These are phyloP conservation scores for Cynodonichthys magdalenae DNA, from an alignment of 2,797 vertebrate genomes.

Conservation along the genomic window DNA sequence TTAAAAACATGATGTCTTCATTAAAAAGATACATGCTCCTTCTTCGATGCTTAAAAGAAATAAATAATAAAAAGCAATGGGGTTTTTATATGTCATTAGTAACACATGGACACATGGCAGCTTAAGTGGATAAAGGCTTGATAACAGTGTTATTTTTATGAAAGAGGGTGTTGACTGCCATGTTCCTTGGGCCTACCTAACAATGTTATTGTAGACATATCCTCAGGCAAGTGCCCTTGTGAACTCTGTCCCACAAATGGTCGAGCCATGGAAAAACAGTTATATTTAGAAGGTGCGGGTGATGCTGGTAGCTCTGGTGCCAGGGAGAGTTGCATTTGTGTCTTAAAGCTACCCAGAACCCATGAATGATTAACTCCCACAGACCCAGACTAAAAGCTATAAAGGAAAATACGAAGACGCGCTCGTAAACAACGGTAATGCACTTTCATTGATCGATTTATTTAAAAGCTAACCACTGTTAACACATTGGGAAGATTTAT, in stretches of 20 bases:
- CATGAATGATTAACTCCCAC: conserved; percentile 74
- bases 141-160: conserved; percentile 49
- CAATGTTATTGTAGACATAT: conserved; percentile 68
- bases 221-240: conserved; percentile 69
- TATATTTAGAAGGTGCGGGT: conserved; percentile 83
- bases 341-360: conserved; percentile 75
- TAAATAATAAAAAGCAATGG: conserved; percentile 8
- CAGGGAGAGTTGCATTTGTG: conserved; percentile 75
- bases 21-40: conserved; percentile 3
- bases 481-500: conserved; percentile 40
- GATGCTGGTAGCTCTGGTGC: conserved; percentile 74
- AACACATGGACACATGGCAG: conserved; percentile 13
- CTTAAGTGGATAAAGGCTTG: conserved; percentile 33
- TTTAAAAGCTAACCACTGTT: conserved; percentile 51
- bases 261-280: conserved; percentile 80
- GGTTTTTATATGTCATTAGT: conserved; percentile 4
- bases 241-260: conserved; percentile 78
- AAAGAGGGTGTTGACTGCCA: conserved; percentile 48
- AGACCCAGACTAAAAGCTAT: conserved; percentile 54
- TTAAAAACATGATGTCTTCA: no score
- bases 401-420: conserved; percentile 54
- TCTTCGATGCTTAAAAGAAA: conserved; percentile 18
- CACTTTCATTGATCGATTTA: conserved; percentile 56
- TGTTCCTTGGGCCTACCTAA: conserved; percentile 59
- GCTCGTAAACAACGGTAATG: conserved; percentile 55